Conservation (phyloP, 2,797 vertebrate genomes). For the Clarias laeviceps region DNA sequence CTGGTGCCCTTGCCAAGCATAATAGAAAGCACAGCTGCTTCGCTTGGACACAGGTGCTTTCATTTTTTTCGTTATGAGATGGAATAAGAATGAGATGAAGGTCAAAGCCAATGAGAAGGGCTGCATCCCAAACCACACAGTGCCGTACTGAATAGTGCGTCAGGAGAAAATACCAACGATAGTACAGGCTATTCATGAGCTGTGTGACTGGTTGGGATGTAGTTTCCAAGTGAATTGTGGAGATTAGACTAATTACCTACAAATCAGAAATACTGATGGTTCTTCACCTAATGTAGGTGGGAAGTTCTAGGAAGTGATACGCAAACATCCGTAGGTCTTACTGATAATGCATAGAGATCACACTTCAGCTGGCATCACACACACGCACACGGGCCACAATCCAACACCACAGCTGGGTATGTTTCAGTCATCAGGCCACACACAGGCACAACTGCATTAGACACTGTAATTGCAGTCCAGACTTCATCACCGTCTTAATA, state of each 20-base stretch:
- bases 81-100: slow-evolving; percentile 8
- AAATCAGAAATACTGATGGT: not conserved
- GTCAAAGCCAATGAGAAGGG: slow-evolving; percentile 6
- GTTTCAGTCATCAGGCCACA: slow-evolving; percentile 14
- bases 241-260: slow-evolving; percentile 2
- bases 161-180: not conserved
- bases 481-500: not conserved
- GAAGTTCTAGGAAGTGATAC: not conserved
- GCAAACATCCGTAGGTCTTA: not conserved
- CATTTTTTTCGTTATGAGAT: slow-evolving; percentile 2
- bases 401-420: slow-evolving; percentile 14
- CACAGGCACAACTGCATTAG: not conserved
- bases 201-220: not conserved
- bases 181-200: not conserved
- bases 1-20: not conserved
- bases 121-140: not conserved
- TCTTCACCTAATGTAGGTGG: not conserved
- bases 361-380: not conserved
- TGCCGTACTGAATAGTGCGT: not conserved
- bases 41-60: slow-evolving; percentile 4
- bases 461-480: slow-evolving; percentile 9
- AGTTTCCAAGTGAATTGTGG: not conserved
- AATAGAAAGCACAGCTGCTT: slow-evolving; percentile 18
- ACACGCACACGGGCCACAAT: slow-evolving; percentile 2
- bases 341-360: not conserved